Evolutionary conservation across 2,797 vertebrate genomes (phyloP).

Genomic region (Chiroxiphia lanceolata): DNA sequence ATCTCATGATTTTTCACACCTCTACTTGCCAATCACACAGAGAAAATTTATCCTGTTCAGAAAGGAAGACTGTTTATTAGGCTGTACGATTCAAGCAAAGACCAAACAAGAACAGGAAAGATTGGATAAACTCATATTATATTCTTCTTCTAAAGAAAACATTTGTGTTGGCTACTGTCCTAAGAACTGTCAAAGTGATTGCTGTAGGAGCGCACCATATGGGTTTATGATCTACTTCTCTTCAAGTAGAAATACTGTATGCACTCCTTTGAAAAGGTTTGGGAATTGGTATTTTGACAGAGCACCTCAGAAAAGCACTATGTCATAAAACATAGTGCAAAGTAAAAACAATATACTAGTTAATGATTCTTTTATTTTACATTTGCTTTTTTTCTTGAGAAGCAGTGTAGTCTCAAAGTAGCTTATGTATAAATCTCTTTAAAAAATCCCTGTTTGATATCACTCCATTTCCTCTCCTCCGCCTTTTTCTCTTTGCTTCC

Average conservation of each 20-base stretch:
- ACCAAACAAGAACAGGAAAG: background rate
- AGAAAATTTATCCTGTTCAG: background rate
- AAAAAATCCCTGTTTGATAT: background rate
- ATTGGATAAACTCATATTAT: background rate
- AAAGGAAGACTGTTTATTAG: background rate
- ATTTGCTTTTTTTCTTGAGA: background rate
- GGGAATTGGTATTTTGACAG: conserved; percentile 25
- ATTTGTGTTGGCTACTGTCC: background rate
- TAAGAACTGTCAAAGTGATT: background rate
- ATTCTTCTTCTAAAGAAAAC: background rate
- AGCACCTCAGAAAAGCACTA: conserved; percentile 17
- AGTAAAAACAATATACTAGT: conserved; percentile 13
- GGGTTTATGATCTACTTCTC: conserved; percentile 17
- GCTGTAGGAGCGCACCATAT: background rate
- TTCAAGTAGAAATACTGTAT: conserved; percentile 30
- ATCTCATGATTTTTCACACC: background rate
- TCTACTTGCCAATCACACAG: background rate
- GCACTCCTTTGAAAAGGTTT: background rate
- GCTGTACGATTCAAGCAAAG: background rate
- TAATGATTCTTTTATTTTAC: conserved; percentile 41
- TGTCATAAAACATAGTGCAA: background rate
- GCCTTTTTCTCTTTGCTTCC: conserved; percentile 1
- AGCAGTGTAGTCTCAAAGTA: background rate
- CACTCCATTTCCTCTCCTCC: background rate
- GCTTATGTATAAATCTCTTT: conserved; percentile 32